A percentile compares a stretch with the other conserved stretches of the same genome.
phyloP scores from a whole-genome alignment of 2,113 vertebrate species.

The Sigmodon hispidus region DNA sequence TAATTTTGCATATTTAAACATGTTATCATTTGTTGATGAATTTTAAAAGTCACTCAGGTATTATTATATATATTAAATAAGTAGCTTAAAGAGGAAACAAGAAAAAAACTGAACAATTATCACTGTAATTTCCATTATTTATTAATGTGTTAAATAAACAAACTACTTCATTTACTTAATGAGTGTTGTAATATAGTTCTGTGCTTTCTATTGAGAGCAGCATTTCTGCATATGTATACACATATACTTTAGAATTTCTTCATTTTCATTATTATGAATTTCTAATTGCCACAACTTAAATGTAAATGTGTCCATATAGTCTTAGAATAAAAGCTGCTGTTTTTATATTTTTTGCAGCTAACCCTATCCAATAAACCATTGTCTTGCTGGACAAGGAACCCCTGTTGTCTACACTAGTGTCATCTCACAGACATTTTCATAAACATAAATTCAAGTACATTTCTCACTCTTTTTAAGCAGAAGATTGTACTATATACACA shows the following conservation, averaged over 20 bases:
- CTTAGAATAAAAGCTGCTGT: neutral
- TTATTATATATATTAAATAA: neutral
- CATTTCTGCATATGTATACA: neutral
- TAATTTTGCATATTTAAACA: neutral
- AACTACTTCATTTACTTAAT: neutral
- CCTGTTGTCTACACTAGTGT: neutral
- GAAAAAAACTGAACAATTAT: constrained; percentile 11
- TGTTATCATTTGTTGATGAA: neutral
- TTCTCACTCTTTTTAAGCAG: constrained; percentile 55
- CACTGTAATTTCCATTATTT: constrained; percentile 10
- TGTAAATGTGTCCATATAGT: neutral
- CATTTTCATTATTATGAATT: neutral
- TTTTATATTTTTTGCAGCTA: constrained; percentile 63
- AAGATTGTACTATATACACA: constrained; percentile 24
- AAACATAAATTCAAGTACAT: constrained; percentile 38
- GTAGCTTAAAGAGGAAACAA: neutral
- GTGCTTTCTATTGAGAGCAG: neutral
- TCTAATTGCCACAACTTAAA: neutral
- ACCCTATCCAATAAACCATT: neutral
- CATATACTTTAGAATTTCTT: neutral
- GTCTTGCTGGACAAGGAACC: neutral
- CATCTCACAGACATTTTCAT: constrained; percentile 16
- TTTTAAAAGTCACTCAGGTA: constrained; percentile 17
- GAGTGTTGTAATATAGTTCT: neutral
- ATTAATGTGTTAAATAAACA: constrained; percentile 27